Conservation (phyloP, 2,888 invertebrate genomes). For the Biston betularia region DNA sequence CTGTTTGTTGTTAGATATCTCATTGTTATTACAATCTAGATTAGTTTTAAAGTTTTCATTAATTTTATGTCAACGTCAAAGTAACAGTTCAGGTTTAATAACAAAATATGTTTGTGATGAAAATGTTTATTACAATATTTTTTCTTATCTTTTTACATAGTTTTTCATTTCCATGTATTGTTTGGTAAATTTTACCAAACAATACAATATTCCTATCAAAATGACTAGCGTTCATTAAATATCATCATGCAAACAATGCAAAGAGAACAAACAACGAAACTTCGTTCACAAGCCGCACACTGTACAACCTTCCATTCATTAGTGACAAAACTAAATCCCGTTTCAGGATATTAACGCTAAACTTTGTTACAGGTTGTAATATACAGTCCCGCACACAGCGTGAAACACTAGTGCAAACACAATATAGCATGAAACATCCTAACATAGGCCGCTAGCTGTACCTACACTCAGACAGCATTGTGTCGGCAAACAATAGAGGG, state of each 20-base stretch:
- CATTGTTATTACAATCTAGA: no score
- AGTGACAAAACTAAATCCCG: slow-evolving; percentile 18
- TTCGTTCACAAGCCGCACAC: slow-evolving; percentile 1
- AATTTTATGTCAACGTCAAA: no score
- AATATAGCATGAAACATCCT: slow-evolving; percentile 47
- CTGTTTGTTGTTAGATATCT: no score
- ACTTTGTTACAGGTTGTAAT: slow-evolving; percentile 33
- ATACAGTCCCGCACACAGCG: slow-evolving; percentile 30
- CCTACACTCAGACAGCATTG: slow-evolving; percentile 66
- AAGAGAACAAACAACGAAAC: slow-evolving; percentile 8
- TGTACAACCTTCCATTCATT: slow-evolving; percentile 16
- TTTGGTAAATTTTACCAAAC: no score
- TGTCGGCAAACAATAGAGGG: slow-evolving; percentile 61
- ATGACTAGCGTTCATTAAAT: not conserved
- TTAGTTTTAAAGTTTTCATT: no score
- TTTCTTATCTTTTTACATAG: no score
- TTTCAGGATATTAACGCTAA: slow-evolving; percentile 32
- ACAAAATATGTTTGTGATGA: no score
- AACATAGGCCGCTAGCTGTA: slow-evolving; percentile 57
- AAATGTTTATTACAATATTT: no score
- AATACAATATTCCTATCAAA: not conserved
- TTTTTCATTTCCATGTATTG: not conserved
- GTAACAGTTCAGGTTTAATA: no score
- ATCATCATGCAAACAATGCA: slow-evolving; percentile 6
- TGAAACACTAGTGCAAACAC: slow-evolving; percentile 21